Conservation (phyloP, 2,113 vertebrate species). For the Egretta garzetta region DNA sequence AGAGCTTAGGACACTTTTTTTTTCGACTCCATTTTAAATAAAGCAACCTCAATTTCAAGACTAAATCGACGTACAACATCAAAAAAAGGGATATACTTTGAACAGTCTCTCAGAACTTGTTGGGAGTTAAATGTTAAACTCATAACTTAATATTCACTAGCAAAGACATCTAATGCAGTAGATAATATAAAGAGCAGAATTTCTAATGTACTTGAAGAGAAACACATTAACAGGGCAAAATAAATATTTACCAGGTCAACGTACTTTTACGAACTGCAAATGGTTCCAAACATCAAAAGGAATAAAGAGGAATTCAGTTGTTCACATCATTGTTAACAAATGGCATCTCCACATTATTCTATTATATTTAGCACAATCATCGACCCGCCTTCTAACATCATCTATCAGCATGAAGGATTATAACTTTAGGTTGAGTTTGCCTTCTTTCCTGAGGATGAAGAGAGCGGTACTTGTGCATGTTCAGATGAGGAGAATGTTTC, state of each 20-base stretch:
- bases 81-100: background rate
- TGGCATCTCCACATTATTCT: background rate
- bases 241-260: background rate
- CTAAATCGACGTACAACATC: rapidly evolving
- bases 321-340: background rate
- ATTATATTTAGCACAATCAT: background rate
- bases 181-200: background rate
- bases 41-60: background rate
- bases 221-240: background rate
- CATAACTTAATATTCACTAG: background rate
- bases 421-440: background rate
- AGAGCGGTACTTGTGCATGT: background rate
- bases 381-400: background rate
- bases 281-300: background rate
- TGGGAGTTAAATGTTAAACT: background rate
- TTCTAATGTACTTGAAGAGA: background rate
- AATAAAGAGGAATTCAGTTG: background rate
- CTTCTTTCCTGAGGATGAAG: background rate
- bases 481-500: background rate
- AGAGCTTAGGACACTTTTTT: background rate
- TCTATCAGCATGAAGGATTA: background rate
- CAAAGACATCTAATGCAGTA: background rate
- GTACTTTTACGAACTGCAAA: background rate
- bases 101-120: background rate
- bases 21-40: background rate